Base-by-base conservation (phyloP, 92 coral and sea anemone genomes). In the Diadumene lineata region DNA sequence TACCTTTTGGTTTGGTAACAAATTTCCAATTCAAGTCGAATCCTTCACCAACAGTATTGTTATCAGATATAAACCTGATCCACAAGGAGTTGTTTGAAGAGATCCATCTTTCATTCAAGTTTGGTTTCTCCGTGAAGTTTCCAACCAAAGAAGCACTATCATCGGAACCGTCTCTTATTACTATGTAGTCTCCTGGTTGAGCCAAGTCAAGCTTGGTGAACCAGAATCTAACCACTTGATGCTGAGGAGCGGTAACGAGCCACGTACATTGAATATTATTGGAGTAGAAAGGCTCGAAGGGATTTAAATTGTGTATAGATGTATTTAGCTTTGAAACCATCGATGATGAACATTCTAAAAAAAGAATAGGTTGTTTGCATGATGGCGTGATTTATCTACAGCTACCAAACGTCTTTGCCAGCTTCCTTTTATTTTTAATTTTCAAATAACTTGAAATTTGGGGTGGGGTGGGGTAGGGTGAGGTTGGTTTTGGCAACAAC, bases 111-210 rank as follows among this genome's bases (percentile, higher is more conserved):
- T 38, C 48, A 22, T 22, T 17, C 23, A 53, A 53, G 21, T 22
- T 4, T 58, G 64, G 64, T 32, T 30, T 28, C 1, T 29, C 50
- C 3, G 60, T 50, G 26, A 66, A 76, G 46, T 76, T 30, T 46
- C 17, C 53, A 6, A 29, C 24, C 60, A 76, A 9, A 16, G 23
- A 44, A 51, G 81, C 81, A 75, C 71, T 66, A 27, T 63, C 43
- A 32, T 76, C 34, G 1, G 10, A 7, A 21, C 70, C 72, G 31
- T 76, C 81, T 10, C 81, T 57, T 3, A 76, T 24, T 44, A 61
- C 72, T 26, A 76, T 8, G 34, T 50, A 76, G 65, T 76, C 81
- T 19, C 64, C 81, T 25, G 72, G 72, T 21, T 64, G 70, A 30
- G 61, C 72, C 44, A 76, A 50, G 33, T 66, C 65, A 67, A 66